phyloP scores from a whole-genome alignment of 2,888 invertebrate genomes.

The Calephelis perditalis region DNA sequence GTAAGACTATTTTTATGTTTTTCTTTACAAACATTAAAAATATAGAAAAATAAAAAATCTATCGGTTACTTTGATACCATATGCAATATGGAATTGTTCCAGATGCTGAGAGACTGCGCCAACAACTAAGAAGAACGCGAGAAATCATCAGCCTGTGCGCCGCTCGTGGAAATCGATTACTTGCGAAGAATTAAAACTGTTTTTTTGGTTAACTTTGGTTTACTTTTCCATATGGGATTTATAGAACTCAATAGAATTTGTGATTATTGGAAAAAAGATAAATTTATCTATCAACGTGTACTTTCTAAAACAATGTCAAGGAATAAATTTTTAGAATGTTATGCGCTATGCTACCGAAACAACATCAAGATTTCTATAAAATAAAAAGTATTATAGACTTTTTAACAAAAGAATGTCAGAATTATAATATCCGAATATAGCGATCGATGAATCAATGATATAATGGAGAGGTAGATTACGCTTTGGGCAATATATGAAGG shows the following conservation, averaged over 20 bases:
- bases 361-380: constrained; percentile 22
- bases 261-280: too few species aligned
- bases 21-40: too few species aligned
- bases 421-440: constrained; percentile 23
- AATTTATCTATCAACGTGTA: too few species aligned
- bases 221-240: too few species aligned
- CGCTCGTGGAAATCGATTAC: neutral
- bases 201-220: too few species aligned
- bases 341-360: constrained; percentile 21
- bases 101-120: constrained; percentile 21
- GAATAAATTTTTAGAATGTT: too few species aligned
- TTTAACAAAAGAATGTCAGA: constrained; percentile 22
- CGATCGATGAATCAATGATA: constrained; percentile 27
- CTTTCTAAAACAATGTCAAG: too few species aligned
- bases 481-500: constrained; percentile 28
- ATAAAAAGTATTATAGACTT: constrained; percentile 25
- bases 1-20: too few species aligned
- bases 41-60: constrained; percentile 3
- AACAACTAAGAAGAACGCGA: constrained; percentile 11
- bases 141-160: constrained; percentile 1
- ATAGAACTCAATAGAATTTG: too few species aligned
- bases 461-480: constrained; percentile 29
- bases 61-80: constrained; percentile 26
- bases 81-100: constrained; percentile 22
- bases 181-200: too few species aligned